These are phyloP conservation scores for Beroe forskalii DNA, from an alignment of 37 sponge, comb jelly and placozoan species.

Conservation along the genomic window DNA sequence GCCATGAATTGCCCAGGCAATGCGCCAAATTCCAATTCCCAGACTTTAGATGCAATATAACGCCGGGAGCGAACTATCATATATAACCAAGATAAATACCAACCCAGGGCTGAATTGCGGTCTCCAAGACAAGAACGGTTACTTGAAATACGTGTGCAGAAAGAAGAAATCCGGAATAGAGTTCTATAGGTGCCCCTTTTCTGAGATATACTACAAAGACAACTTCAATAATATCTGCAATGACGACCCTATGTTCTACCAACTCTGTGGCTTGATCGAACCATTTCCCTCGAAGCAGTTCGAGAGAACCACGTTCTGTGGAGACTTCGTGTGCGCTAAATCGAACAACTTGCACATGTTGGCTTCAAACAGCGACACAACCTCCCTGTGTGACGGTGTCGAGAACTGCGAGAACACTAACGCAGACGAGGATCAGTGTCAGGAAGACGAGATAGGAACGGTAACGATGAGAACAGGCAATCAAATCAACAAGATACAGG, in stretches of 20 bases:
- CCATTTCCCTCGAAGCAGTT: neutral
- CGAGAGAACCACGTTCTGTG: neutral
- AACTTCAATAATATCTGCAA: neutral
- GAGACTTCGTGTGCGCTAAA: neutral
- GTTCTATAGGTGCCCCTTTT: neutral
- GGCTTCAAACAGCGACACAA: neutral
- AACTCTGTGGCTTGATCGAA: neutral
- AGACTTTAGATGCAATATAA: too few relatives aligned
- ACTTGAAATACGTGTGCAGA: neutral
- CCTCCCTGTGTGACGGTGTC: neutral
- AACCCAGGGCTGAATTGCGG: neutral
- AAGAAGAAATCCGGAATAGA: neutral
- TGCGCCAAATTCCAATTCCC: too few relatives aligned
- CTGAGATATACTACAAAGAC: neutral
- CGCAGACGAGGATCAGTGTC: neutral
- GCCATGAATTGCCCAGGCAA: too few relatives aligned
- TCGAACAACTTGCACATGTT: neutral
- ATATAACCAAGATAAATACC: too few relatives aligned
- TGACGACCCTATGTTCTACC: neutral
- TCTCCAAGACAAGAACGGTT: neutral
- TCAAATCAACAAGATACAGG: neutral
- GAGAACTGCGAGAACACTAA: neutral
- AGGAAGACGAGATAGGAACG: neutral
- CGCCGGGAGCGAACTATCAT: too few relatives aligned
- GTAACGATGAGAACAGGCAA: neutral